phyloP scores from a whole-genome alignment of 2,113 vertebrate genomes.

The Gila orcuttii region DNA sequence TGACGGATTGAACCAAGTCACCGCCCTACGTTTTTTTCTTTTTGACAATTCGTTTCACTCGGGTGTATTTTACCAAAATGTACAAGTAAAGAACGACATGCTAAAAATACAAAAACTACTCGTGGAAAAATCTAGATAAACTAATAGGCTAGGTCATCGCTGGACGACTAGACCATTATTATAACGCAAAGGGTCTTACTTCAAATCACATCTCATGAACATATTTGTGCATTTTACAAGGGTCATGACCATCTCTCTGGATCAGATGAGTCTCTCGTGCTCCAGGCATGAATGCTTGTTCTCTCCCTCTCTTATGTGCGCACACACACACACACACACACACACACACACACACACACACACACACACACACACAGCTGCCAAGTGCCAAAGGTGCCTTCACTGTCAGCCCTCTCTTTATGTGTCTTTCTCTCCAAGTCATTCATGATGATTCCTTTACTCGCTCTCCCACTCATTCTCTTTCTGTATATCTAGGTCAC shows the following conservation, averaged over 20 bases:
- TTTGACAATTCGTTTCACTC: too few relatives aligned
- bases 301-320: slow-evolving; percentile 61
- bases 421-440: slow-evolving; percentile 46
- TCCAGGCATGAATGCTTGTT: slow-evolving; percentile 76
- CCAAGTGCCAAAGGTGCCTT: slow-evolving; percentile 73
- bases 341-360: neutral
- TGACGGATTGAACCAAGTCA: too few relatives aligned
- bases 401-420: slow-evolving; percentile 59
- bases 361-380: slow-evolving; percentile 66
- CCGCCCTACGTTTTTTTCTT: too few relatives aligned
- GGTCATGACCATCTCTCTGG: slow-evolving; percentile 40
- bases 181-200: neutral
- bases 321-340: neutral
- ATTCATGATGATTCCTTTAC: slow-evolving; percentile 19
- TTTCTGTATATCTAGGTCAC: slow-evolving; percentile 37
- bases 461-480: slow-evolving; percentile 10
- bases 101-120: too few relatives aligned
- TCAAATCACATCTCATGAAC: neutral
- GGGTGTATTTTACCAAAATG: too few relatives aligned
- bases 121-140: too few relatives aligned
- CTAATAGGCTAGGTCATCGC: too few relatives aligned
- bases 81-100: too few relatives aligned
- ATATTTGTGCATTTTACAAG: neutral
- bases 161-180: neutral
- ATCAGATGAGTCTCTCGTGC: slow-evolving; percentile 80